Evolutionary conservation across 2,888 invertebrate genomes (phyloP).

Genomic region (Lordiphosa fenestrarum): DNA sequence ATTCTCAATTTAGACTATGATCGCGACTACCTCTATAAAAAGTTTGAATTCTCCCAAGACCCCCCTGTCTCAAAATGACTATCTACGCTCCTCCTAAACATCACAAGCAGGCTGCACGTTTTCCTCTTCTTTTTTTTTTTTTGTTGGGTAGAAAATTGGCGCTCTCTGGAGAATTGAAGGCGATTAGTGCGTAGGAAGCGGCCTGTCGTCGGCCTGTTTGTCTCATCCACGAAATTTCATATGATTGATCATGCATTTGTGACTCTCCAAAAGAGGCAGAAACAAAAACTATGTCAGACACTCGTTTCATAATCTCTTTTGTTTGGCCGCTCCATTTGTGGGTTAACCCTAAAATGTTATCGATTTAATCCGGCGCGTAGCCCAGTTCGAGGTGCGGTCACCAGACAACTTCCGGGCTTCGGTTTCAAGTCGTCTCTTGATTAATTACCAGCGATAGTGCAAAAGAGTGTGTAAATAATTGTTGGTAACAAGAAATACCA

Average conservation of each 20-base stretch:
- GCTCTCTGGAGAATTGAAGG: conserved; percentile 54
- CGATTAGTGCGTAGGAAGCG: conserved; percentile 58
- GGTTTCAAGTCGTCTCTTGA: conserved; percentile 52
- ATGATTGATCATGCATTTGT: conserved; percentile 77
- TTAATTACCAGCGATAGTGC: conserved; percentile 60
- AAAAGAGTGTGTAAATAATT: conserved; percentile 58
- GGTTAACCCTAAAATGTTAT: conserved; percentile 44
- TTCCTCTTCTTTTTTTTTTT: conserved; percentile 11
- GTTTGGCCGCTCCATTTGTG: conserved; percentile 56
- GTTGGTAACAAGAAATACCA: conserved; percentile 45
- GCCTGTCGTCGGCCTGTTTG: conserved; percentile 77
- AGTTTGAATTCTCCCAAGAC: too few species aligned
- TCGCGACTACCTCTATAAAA: too few species aligned
- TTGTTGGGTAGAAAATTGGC: conserved; percentile 39
- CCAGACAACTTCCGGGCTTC: conserved; percentile 75
- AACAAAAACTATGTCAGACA: conserved; percentile 68
- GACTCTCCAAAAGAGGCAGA: conserved; percentile 62
- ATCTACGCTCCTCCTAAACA: neutral
- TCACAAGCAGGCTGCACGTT: conserved; percentile 19
- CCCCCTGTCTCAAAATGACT: neutral
- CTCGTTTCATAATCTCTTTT: conserved; percentile 62
- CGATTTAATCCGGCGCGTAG: conserved; percentile 44
- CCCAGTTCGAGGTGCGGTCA: conserved; percentile 59
- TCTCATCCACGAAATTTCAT: conserved; percentile 56
- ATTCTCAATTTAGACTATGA: too few species aligned